Conservation (phyloP, 92 coral and sea anemone genomes). For the Porites evermanni region DNA sequence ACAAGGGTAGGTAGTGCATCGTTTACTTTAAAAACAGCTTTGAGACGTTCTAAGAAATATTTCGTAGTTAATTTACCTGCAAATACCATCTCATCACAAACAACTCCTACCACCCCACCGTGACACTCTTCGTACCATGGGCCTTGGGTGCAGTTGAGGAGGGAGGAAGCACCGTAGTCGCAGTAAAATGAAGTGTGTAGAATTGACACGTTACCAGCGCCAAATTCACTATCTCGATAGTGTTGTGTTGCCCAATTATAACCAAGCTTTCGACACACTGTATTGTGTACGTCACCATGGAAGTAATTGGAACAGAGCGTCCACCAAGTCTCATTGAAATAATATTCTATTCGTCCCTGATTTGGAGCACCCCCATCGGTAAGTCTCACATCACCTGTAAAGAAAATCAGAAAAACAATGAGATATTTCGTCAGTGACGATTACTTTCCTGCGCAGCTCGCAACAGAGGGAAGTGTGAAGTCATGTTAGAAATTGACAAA, state of each 20-base stretch:
- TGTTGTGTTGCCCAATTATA: neutral
- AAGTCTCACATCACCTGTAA: constrained; percentile 15
- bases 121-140: neutral
- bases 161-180: neutral
- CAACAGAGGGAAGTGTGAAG: no score
- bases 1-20: no score
- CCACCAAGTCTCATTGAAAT: constrained; percentile 26
- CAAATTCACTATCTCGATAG: neutral
- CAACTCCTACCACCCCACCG: neutral
- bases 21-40: no score
- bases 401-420: neutral
- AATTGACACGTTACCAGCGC: neutral
- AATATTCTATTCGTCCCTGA: constrained; percentile 29
- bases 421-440: neutral
- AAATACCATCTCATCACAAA: constrained; percentile 8
- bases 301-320: neutral
- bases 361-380: constrained; percentile 10
- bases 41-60: no score
- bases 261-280: constrained; percentile 9
- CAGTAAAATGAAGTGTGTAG: neutral
- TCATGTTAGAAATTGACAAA: no score
- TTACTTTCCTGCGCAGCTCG: no score
- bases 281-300: neutral
- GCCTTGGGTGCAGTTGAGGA: neutral
- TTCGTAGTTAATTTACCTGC: neutral